Evolutionary conservation across 1,140 invertebrate species (phyloP).

Genomic region (Psilanteris sp.): DNA sequence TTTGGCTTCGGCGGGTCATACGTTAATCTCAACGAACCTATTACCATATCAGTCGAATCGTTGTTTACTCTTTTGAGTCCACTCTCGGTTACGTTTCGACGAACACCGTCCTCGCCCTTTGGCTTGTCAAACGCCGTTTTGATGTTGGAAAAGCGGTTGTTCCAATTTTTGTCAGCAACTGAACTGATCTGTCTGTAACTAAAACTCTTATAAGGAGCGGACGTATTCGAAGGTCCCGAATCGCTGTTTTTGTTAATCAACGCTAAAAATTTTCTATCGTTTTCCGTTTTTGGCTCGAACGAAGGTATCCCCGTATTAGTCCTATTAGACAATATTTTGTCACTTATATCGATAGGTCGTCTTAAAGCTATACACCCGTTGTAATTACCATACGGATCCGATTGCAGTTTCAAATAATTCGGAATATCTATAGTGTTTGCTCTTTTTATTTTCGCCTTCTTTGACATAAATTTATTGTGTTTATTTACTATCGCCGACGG

Average conservation of each 20-base stretch:
- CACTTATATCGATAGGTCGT: slow-evolving; percentile 82
- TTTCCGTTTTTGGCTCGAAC: slow-evolving; percentile 90
- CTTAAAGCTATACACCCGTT: slow-evolving; percentile 79
- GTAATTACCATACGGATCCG: slow-evolving; percentile 67
- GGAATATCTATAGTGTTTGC: slow-evolving; percentile 94
- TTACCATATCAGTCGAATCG: slow-evolving; percentile 30
- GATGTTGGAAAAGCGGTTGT: slow-evolving; percentile 89
- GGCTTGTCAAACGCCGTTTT: slow-evolving; percentile 89
- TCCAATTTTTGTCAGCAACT: slow-evolving; percentile 84
- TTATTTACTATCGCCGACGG: slow-evolving; percentile 58
- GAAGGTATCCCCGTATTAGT: slow-evolving; percentile 80
- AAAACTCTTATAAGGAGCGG: slow-evolving; percentile 70
- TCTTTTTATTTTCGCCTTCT: slow-evolving; percentile 89
- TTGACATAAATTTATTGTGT: slow-evolving; percentile 82
- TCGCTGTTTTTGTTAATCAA: slow-evolving; percentile 88
- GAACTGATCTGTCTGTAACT: slow-evolving; percentile 63
- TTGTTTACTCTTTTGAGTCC: slow-evolving; percentile 9
- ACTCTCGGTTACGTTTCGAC: slow-evolving; percentile 11
- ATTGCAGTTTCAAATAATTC: slow-evolving; percentile 81
- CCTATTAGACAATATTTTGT: slow-evolving; percentile 68
- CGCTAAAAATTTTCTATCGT: slow-evolving; percentile 90
- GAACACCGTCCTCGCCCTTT: neutral
- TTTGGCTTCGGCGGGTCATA: slow-evolving; percentile 47
- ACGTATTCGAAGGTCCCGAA: slow-evolving; percentile 62
- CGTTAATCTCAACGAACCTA: slow-evolving; percentile 47